Evolutionary conservation across 2,888 invertebrate genomes (phyloP).

Genomic region (Cartodere bifasciata): DNA sequence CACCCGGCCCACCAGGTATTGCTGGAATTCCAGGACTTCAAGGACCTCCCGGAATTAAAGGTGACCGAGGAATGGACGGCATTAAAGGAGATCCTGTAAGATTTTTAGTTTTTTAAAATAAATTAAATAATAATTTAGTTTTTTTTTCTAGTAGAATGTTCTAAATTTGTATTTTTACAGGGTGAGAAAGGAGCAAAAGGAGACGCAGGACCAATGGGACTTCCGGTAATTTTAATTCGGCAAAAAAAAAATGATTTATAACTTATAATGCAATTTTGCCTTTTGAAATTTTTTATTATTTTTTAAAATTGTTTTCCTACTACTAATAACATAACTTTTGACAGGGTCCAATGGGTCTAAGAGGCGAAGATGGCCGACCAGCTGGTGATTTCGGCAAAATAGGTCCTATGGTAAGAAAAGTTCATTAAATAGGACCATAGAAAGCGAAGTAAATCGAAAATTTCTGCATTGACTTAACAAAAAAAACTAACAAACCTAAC

Average conservation of each 20-base stretch:
- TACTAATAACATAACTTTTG: too few species aligned
- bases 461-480: constrained; percentile 33
- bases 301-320: too few species aligned
- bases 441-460: constrained; percentile 28
- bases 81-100: constrained; percentile 71
- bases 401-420: constrained; percentile 64
- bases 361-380: constrained; percentile 59
- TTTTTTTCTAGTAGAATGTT: constrained; percentile 1
- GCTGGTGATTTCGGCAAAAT: constrained; percentile 59
- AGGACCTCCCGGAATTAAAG: constrained; percentile 76
- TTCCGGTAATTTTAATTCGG: constrained; percentile 93
- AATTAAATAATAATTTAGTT: constrained; percentile 2
- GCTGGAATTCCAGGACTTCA: constrained; percentile 59
- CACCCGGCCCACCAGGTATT: constrained; percentile 68
- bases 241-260: too few species aligned
- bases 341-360: constrained; percentile 71
- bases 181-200: constrained; percentile 73
- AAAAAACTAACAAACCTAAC: constrained; percentile 19
- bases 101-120: constrained; percentile 10
- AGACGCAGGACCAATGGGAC: constrained; percentile 87
- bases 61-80: constrained; percentile 73
- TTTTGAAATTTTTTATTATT: too few species aligned
- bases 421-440: constrained; percentile 29
- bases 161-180: constrained; percentile 37
- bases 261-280: too few species aligned